Percentiles rank a stretch among this genome's conserved stretches.
Evolutionary conservation across 2,888 invertebrate genomes (phyloP).

Genomic region (Eurytoma californica): DNA sequence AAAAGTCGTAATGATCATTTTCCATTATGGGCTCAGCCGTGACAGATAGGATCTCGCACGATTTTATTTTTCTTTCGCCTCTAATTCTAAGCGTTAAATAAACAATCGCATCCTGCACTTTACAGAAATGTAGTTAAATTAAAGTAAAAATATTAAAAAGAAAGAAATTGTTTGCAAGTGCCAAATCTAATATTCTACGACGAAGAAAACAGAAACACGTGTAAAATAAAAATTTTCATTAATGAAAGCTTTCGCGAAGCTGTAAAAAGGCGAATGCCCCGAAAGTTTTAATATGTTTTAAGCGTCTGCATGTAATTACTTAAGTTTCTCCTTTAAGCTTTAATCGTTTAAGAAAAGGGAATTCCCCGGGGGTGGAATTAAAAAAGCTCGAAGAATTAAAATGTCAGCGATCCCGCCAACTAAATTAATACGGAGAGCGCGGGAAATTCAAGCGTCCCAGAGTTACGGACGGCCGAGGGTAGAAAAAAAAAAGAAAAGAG

Average conservation of each 20-base stretch:
- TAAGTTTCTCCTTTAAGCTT: background rate
- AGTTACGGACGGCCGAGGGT: background rate
- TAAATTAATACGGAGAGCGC: constrained; percentile 22
- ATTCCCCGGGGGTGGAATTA: background rate
- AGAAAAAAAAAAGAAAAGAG: background rate
- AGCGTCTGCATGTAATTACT: too few relatives aligned
- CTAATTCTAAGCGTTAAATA: background rate
- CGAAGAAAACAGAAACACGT: too few relatives aligned
- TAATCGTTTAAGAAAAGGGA: constrained; percentile 8
- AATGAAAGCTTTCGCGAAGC: too few relatives aligned
- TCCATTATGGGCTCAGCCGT: too few relatives aligned
- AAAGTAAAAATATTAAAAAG: background rate
- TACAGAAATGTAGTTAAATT: background rate
- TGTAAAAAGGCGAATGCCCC: too few relatives aligned
- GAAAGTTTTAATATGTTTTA: too few relatives aligned
- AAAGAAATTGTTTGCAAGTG: too few relatives aligned
- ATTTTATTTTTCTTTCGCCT: too few relatives aligned
- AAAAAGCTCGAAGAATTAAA: constrained; percentile 36
- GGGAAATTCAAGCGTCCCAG: background rate
- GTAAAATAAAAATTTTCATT: too few relatives aligned
- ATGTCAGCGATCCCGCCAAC: constrained; percentile 29
- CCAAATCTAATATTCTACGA: too few relatives aligned
- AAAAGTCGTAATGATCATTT: too few relatives aligned
- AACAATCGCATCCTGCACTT: background rate
- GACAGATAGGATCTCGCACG: too few relatives aligned